These are phyloP conservation scores for Apodemia zela DNA, from an alignment of 2,888 invertebrate genomes.

Conservation along the genomic window DNA sequence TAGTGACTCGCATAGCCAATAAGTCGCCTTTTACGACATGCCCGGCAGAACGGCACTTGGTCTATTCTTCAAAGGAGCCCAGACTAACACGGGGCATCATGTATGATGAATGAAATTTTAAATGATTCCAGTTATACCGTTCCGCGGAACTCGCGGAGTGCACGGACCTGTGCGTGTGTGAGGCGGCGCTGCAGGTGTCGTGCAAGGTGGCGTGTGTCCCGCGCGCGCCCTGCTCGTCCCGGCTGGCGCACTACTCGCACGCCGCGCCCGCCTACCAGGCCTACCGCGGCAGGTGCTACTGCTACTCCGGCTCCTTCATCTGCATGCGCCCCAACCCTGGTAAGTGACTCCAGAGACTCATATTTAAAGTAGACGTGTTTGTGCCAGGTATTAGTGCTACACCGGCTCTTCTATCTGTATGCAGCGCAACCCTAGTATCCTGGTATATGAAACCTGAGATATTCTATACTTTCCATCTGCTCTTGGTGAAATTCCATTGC, in stretches of 20 bases:
- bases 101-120: too few species aligned
- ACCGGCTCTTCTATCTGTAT: too few species aligned
- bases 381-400: too few species aligned
- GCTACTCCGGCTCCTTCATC: slow-evolving; percentile 94
- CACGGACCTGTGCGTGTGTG: slow-evolving; percentile 94
- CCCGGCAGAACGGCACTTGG: too few species aligned
- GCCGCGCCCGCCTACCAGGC: slow-evolving; percentile 95
- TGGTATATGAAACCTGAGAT: too few species aligned
- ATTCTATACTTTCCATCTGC: too few species aligned
- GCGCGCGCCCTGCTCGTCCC: slow-evolving; percentile 91
- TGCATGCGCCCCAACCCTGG: slow-evolving; percentile 90
- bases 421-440: too few species aligned
- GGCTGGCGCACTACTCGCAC: slow-evolving; percentile 94
- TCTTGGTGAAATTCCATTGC: too few species aligned
- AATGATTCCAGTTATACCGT: slow-evolving; percentile 83
- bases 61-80: too few species aligned
- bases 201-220: slow-evolving; percentile 95
- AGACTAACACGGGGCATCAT: too few species aligned
- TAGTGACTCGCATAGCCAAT: too few species aligned
- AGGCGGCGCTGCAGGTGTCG: slow-evolving; percentile 86
- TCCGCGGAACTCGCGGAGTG: slow-evolving; percentile 92
- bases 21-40: too few species aligned
- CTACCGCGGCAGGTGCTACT: slow-evolving; percentile 92
- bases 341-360: slow-evolving; percentile 33
- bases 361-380: neutral